Evolutionary conservation across 1,140 invertebrate species (phyloP).

Genomic region (Drosophila carrolli): DNA sequence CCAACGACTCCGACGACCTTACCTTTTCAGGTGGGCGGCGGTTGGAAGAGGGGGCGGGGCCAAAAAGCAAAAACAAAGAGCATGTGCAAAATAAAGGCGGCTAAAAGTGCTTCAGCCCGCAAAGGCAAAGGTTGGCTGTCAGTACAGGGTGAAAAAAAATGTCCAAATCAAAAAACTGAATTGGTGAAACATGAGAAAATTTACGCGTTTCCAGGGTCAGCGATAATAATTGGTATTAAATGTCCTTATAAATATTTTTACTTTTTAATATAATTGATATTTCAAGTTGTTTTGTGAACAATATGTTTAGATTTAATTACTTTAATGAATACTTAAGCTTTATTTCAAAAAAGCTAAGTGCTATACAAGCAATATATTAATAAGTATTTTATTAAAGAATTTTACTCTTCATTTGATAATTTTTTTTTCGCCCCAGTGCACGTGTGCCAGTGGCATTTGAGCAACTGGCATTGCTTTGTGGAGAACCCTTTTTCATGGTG

Average conservation of each 20-base stretch:
- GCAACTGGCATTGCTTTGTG: slow-evolving; percentile 47
- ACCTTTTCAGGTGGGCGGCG: background rate
- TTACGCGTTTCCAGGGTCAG: too few species aligned
- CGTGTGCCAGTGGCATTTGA: slow-evolving; percentile 40
- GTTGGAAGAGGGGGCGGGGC: background rate
- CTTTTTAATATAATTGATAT: too few species aligned
- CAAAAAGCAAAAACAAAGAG: slow-evolving; percentile 34
- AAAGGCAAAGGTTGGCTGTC: slow-evolving; percentile 10
- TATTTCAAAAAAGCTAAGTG: too few species aligned
- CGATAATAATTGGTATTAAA: background rate
- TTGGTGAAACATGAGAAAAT: background rate
- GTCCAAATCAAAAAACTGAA: background rate
- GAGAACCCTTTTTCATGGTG: slow-evolving; percentile 11
- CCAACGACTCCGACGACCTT: slow-evolving; percentile 28
- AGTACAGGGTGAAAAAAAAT: background rate
- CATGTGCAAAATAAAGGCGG: slow-evolving; percentile 33
- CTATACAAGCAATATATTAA: too few species aligned
- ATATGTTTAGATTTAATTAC: too few species aligned
- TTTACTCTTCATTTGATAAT: too few species aligned
- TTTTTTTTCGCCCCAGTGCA: slow-evolving; percentile 7
- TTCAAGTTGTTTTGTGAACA: too few species aligned
- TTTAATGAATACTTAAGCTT: too few species aligned
- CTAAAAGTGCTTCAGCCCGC: slow-evolving; percentile 35
- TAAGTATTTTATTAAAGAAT: too few species aligned
- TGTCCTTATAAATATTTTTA: background rate